Conservation (phyloP, 2,113 vertebrate species). For the Himantopus leucocephalus region DNA sequence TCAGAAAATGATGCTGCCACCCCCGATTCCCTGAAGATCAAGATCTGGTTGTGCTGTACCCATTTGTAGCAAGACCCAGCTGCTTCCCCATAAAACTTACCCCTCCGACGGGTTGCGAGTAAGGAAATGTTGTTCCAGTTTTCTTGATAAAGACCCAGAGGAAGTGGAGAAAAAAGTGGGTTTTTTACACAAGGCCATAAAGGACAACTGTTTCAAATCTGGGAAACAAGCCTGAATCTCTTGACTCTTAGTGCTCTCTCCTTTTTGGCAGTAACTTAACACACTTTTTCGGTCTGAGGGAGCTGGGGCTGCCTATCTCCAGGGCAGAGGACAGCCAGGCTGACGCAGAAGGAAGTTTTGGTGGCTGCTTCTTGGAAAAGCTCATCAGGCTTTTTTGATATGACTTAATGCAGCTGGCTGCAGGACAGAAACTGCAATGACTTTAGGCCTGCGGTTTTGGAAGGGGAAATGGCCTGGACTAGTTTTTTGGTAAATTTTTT, state of each 20-base stretch:
- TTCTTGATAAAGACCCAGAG: neutral
- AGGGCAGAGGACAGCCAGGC: neutral
- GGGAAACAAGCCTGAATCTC: constrained; percentile 5
- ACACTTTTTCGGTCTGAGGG: neutral
- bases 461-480: neutral
- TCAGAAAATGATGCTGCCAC: neutral
- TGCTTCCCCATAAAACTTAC: neutral
- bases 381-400: neutral
- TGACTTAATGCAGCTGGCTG: neutral
- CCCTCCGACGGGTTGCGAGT: neutral
- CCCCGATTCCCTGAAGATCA: neutral
- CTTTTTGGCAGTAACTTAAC: neutral
- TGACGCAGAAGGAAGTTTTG: neutral
- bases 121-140: neutral
- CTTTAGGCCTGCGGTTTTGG: neutral
- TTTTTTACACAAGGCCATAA: neutral
- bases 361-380: neutral
- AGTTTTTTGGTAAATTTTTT: neutral
- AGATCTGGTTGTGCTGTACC: neutral
- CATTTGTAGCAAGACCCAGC: neutral
- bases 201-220: neutral
- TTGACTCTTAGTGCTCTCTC: neutral
- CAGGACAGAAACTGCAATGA: fast-evolving
- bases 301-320: neutral
- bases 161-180: neutral